phyloP scores from a whole-genome alignment of 2,888 invertebrate species.

The Adelognathus sp. region DNA sequence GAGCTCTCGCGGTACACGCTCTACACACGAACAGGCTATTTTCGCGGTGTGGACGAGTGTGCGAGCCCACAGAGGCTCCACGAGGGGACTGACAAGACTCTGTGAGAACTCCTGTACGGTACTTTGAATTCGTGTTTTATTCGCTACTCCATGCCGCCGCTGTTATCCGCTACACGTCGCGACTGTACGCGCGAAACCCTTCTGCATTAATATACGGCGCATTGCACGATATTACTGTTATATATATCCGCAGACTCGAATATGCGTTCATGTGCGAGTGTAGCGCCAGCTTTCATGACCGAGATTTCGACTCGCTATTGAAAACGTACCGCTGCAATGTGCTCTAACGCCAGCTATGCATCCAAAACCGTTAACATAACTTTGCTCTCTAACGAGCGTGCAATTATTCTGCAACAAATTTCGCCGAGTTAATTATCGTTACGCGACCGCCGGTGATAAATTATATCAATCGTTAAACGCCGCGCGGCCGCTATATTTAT shows the following conservation, averaged over 20 bases:
- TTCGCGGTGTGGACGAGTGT: slow-evolving; percentile 2
- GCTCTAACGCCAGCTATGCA: not conserved
- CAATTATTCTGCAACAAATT: slow-evolving; percentile 51
- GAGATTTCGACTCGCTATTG: slow-evolving; percentile 48
- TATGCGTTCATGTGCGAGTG: not conserved
- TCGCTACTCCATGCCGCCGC: slow-evolving; percentile 41
- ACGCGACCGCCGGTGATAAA: slow-evolving; percentile 43
- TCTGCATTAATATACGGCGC: slow-evolving; percentile 31
- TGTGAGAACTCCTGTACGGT: slow-evolving; percentile 63
- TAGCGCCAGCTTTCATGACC: slow-evolving; percentile 47
- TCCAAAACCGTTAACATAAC: slow-evolving; percentile 14
- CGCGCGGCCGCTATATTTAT: slow-evolving; percentile 16
- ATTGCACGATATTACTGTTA: slow-evolving; percentile 27
- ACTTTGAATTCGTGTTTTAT: slow-evolving; percentile 62
- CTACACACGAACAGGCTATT: slow-evolving; percentile 4
- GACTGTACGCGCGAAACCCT: slow-evolving; percentile 39
- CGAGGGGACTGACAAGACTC: slow-evolving; percentile 61
- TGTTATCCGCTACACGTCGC: slow-evolving; percentile 20
- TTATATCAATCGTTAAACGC: slow-evolving; percentile 53
- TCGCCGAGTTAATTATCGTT: slow-evolving; percentile 46
- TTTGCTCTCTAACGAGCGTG: slow-evolving; percentile 40
- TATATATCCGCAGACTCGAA: not conserved
- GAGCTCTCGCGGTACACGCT: slow-evolving; percentile 42
- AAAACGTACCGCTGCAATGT: slow-evolving; percentile 24
- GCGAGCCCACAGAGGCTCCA: slow-evolving; percentile 24